Evolutionary conservation across 2,888 invertebrate genomes (phyloP).

Genomic region (Ametastegia equiseti): DNA sequence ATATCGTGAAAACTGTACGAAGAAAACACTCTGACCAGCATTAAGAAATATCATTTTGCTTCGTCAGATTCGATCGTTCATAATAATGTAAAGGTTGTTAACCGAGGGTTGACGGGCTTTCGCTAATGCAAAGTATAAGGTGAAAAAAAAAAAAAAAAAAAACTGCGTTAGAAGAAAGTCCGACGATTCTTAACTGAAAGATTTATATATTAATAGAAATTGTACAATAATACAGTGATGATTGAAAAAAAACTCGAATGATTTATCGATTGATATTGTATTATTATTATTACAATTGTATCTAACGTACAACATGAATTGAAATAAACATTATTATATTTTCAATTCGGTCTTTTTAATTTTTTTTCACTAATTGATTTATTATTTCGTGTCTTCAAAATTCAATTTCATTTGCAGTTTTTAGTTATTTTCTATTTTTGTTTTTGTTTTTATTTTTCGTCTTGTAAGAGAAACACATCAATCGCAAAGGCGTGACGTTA

Average conservation of each 20-base stretch:
- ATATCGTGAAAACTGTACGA: slow-evolving; percentile 31
- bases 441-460: neutral
- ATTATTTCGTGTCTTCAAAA: neutral
- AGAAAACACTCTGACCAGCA: neutral
- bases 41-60: slow-evolving; percentile 52
- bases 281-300: slow-evolving; percentile 73
- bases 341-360: slow-evolving; percentile 65
- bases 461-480: neutral
- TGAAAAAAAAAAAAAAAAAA: slow-evolving; percentile 38
- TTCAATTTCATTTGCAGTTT: neutral
- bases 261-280: slow-evolving; percentile 70
- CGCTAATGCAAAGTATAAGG: slow-evolving; percentile 46
- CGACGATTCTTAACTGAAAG: slow-evolving; percentile 67
- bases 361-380: slow-evolving; percentile 41
- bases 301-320: slow-evolving; percentile 70
- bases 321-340: slow-evolving; percentile 74
- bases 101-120: slow-evolving; percentile 65
- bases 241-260: slow-evolving; percentile 55
- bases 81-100: slow-evolving; percentile 70
- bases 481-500: neutral
- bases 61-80: slow-evolving; percentile 63
- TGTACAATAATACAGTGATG: slow-evolving; percentile 72
- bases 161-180: slow-evolving; percentile 57
- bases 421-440: neutral
- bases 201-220: slow-evolving; percentile 70